Evolutionary conservation across 1,140 invertebrate species (phyloP), one percentile per base, ranked within the genome.

Genomic region (Euura lappo): DNA sequence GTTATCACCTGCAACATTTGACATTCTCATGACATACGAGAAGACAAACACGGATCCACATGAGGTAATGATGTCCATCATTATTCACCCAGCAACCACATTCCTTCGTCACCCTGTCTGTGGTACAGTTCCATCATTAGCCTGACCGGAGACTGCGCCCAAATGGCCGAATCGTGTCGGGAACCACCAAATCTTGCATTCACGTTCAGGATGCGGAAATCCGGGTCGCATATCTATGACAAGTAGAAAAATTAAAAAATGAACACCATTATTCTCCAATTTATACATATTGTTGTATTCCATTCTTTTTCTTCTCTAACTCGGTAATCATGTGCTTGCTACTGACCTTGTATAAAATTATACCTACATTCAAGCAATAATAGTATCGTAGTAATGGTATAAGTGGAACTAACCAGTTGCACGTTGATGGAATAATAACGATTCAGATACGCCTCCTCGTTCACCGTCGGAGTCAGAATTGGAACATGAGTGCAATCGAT

Each of bases 1-100:
- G 10, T 80, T 83, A 75, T 85, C 81, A 65, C 82, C 82, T 84
- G 47, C 6, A 51, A 51, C 11, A 11, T 51, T 51, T 51, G 11
- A 51, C 11, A 51, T 51, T 51, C 11, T 51, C 47, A 51, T 51
- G 11, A 51, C 11, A 28, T 28, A 28, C 1, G 28, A 28, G 28
- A 28, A 28, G 28, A 28, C 28, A 1, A 28, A 28, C 28, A 28
- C 28, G 28, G 28, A 28, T 28, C 28, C 28, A 28, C 28, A 28
- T 28, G 28, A 28, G 28, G 28, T 28, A 28, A 28, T 28, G 28
- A 28, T 28, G 28, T 51, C n/a, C 47, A 51, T 7, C 47, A 51
- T 51, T 28, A 28, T 28, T 28, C 28, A 28, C 28, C 28, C 28
- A 28, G 28, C 28, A 28, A 28, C 28, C 28, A 28, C 28, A 28